These are phyloP conservation scores for Imbricaverruca yamaguchii DNA, from an alignment of 2,888 invertebrate genomes.

Conservation along the genomic window DNA sequence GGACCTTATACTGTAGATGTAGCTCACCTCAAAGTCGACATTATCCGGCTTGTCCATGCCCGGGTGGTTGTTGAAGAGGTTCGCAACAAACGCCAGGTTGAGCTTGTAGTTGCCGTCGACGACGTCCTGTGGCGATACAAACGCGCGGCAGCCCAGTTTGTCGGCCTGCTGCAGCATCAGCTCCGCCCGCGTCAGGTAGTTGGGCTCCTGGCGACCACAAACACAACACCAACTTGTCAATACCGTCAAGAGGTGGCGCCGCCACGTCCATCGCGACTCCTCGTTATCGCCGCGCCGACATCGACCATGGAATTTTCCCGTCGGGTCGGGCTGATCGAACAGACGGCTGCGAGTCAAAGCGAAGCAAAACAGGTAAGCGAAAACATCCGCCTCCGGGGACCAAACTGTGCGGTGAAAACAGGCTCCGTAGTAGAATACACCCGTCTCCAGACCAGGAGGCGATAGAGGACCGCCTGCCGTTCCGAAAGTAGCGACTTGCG, in stretches of 20 bases:
- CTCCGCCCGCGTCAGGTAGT: slow-evolving; percentile 74
- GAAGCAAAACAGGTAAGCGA: neutral
- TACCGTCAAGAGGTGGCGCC: neutral
- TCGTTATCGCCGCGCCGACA: neutral
- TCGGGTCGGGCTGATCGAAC: neutral
- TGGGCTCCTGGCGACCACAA: slow-evolving; percentile 52
- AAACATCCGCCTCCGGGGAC: neutral
- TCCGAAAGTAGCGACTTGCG: too few species aligned
- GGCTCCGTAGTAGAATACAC: too few species aligned
- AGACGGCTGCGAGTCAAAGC: neutral
- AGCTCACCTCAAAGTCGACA: slow-evolving; percentile 48
- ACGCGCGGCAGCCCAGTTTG: slow-evolving; percentile 89
- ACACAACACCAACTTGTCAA: neutral
- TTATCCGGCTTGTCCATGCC: slow-evolving; percentile 71
- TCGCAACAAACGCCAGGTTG: slow-evolving; percentile 97
- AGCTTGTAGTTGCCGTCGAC: slow-evolving; percentile 94
- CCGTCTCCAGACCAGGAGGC: too few species aligned
- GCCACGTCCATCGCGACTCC: neutral
- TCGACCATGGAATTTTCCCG: neutral
- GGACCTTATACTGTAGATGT: too few species aligned
- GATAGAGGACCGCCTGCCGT: too few species aligned
- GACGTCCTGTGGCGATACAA: slow-evolving; percentile 91
- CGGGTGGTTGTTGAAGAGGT: slow-evolving; percentile 97
- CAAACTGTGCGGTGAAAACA: neutral
- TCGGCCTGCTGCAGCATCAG: slow-evolving; percentile 94